Percentiles rank a stretch among this genome's conserved stretches.
Evolutionary conservation across 2,113 vertebrate genomes (phyloP).

Genomic region (Nothocercus julius): DNA sequence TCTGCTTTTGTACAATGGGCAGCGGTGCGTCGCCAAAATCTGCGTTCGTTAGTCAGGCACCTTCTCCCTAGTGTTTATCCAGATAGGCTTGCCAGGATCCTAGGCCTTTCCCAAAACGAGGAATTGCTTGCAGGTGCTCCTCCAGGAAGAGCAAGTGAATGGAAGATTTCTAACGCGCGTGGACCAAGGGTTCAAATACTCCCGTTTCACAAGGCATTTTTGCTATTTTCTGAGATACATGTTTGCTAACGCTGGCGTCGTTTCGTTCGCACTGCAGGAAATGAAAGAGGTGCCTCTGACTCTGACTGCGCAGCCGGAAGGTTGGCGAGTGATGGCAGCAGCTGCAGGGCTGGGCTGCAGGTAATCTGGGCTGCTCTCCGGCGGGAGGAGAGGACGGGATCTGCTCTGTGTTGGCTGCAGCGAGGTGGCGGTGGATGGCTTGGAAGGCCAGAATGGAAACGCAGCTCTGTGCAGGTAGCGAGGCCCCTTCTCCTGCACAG

Average conservation of each 20-base stretch:
- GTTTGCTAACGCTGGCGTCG: neutral
- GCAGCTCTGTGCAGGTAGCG: neutral
- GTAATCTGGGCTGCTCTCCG: neutral
- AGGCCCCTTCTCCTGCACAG: neutral
- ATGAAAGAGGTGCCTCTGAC: neutral
- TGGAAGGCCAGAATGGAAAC: neutral
- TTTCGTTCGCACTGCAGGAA: neutral
- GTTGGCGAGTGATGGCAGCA: neutral
- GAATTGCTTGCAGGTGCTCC: neutral
- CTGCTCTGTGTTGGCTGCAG: neutral
- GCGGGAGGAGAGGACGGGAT: neutral
- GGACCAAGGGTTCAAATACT: neutral
- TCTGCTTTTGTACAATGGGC: accelerated
- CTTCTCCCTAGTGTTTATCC: neutral
- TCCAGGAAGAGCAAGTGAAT: neutral
- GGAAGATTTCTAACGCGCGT: neutral
- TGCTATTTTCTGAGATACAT: neutral
- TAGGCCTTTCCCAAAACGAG: neutral
- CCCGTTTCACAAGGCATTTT: neutral
- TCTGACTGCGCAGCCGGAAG: neutral
- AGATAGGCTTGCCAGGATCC: neutral
- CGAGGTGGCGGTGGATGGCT: neutral
- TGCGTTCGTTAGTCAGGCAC: neutral
- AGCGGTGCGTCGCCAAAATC: neutral
- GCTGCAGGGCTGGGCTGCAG: neutral